Evolutionary conservation across 1,140 invertebrate species (phyloP).

Genomic region (Lordiphosa clarofinis): DNA sequence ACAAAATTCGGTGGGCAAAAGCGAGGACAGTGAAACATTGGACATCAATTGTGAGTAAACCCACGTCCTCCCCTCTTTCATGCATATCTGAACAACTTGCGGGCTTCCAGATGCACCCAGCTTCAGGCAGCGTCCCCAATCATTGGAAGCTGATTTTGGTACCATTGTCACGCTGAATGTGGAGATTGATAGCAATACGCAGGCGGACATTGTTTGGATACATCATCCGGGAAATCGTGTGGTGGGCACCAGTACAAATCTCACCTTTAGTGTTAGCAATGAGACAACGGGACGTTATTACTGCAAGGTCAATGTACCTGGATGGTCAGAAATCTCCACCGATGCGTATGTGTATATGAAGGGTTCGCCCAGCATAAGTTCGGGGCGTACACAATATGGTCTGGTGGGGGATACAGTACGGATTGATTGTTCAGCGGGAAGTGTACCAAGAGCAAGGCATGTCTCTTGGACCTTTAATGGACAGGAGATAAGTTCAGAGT

Average conservation of each 20-base stretch:
- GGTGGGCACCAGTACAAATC: slow-evolving; percentile 87
- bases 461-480: slow-evolving; percentile 92
- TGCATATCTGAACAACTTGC: not conserved
- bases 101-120: slow-evolving; percentile 80
- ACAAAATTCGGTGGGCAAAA: slow-evolving; percentile 88
- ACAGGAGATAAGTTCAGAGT: slow-evolving; percentile 86
- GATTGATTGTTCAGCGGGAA: slow-evolving; percentile 92
- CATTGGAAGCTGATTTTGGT: slow-evolving; percentile 86
- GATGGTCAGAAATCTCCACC: slow-evolving; percentile 91
- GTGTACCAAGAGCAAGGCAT: slow-evolving; percentile 91
- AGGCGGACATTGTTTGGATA: slow-evolving; percentile 88
- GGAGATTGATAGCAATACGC: slow-evolving; percentile 89
- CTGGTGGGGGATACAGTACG: slow-evolving; percentile 88
- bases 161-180: slow-evolving; percentile 86
- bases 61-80: not conserved
- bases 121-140: slow-evolving; percentile 84
- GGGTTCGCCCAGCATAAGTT: slow-evolving; percentile 91
- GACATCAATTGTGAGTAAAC: slow-evolving; percentile 87
- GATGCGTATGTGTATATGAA: slow-evolving; percentile 92
- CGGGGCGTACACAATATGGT: slow-evolving; percentile 88
- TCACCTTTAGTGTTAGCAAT: slow-evolving; percentile 87
- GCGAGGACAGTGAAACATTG: slow-evolving; percentile 87
- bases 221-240: slow-evolving; percentile 85
- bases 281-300: slow-evolving; percentile 92
- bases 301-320: slow-evolving; percentile 90